Percentiles rank a stretch among this genome's conserved stretches.
Evolutionary conservation across 2,113 vertebrate genomes (phyloP).

Genomic region (Myrmophylax atrothorax): DNA sequence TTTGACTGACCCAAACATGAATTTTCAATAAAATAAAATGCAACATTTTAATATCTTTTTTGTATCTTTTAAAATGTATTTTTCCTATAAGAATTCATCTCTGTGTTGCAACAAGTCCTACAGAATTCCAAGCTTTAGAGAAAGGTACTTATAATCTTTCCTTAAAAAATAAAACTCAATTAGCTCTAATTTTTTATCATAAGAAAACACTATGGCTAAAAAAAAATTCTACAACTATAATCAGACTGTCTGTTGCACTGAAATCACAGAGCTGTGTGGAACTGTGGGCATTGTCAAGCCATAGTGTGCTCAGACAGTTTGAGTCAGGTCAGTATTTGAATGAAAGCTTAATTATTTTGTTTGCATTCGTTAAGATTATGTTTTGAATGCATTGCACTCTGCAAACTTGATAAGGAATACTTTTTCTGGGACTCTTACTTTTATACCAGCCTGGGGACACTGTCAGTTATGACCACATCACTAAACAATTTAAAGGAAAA

Average conservation of each 20-base stretch:
- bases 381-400: background rate
- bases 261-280: background rate
- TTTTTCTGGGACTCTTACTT: background rate
- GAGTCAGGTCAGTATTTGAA: background rate
- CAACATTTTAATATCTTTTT: rapidly evolving
- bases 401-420: background rate
- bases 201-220: background rate
- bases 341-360: background rate
- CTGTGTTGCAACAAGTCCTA: background rate
- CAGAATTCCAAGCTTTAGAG: background rate
- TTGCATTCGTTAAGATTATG: background rate
- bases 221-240: background rate
- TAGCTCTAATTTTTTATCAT: background rate
- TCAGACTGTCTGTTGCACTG: background rate
- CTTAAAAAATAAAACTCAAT: background rate
- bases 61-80: background rate
- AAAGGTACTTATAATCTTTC: background rate
- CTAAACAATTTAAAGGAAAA: background rate
- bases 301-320: background rate
- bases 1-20: background rate
- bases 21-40: background rate
- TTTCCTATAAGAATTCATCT: background rate
- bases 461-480: background rate
- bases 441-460: background rate
- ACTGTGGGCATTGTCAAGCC: background rate